Evolutionary conservation across 2,797 vertebrate genomes (phyloP), one percentile per base, ranked within the genome.

Genomic region (Aphelocoma californica): DNA sequence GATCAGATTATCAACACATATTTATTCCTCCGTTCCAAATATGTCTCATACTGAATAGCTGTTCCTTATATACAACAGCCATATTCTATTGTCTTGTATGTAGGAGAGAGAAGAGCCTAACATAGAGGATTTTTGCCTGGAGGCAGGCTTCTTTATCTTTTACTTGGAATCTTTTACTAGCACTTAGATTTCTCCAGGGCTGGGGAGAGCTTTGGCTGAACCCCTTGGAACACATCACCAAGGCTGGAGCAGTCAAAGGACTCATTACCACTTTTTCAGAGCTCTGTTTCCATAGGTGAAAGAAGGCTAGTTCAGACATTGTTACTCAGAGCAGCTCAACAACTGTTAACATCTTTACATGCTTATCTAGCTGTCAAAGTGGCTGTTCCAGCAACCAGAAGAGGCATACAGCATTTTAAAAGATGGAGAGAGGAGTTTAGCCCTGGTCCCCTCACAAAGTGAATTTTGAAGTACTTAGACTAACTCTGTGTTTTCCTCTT

Each of bases 21-120:
- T 93, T 95, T 92, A 92, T 89, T 93, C 34, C 50, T 94, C 45
- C 6, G 7, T 73, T 95, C 67, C 93, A 93, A 86, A 81, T 69
- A 65, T 0, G 60, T 92, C 73, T 95, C 72, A 73, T 89, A 73
- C 54, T 71, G 38, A 61, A 74, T 69, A 90, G 74, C 89, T 88
- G 21, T 82, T 70, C 94, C 56, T 92, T 78, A 93, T 45, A 38
- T 65, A 36, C 56, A 89, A 61, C 81, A 85, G 85, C 69, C 23
- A 20, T 95, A 36, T 53, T 90, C 53, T 81, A 10, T 80, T 70
- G 45, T 65, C 77, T 92, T 58, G 62, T 54, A n/a, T 32, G 50
- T 65, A 93, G 42, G 70, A 81, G 62, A 72, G 73, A 40, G 54
- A 86, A 88, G 26, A 64, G 71, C 45, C 51, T 77, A 58, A 73